Percentiles rank a stretch among this genome's conserved stretches.
Conservation (phyloP, 37 sponge, comb jelly and placozoan species). For the Tethya wilhelma region DNA sequence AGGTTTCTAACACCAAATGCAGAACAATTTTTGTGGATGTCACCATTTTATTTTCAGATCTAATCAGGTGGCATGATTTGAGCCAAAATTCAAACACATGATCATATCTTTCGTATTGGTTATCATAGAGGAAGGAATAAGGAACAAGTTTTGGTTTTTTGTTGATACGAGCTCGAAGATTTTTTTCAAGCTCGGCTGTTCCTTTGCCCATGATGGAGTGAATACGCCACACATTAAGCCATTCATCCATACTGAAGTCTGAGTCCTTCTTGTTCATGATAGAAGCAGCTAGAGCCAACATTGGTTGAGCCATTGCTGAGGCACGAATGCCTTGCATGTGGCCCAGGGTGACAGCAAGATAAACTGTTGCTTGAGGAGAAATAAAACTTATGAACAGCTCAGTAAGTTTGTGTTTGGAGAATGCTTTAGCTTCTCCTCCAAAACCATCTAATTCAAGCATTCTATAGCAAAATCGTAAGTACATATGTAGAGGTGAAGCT, state of each 20-base stretch:
- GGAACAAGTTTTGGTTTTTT: too few species aligned
- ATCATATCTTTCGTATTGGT: neutral
- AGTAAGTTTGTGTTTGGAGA: constrained; percentile 3
- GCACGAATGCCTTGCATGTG: neutral
- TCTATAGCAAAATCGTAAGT: neutral
- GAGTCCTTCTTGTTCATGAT: constrained; percentile 1
- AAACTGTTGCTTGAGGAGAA: constrained; percentile 6
- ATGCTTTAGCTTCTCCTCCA: neutral
- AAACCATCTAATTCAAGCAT: neutral
- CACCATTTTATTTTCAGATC: neutral
- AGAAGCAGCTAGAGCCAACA: neutral
- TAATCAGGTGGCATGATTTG: constrained; percentile 4
- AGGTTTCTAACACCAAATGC: neutral
- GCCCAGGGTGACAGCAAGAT: constrained; percentile 1
- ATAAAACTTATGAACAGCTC: neutral
- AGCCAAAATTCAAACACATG: constrained; percentile 22
- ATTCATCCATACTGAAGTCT: constrained; percentile 18
- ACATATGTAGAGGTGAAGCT: neutral
- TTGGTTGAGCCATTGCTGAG: neutral
- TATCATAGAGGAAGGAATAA: too few species aligned
- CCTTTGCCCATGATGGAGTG: constrained; percentile 21
- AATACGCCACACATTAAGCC: constrained; percentile 22
- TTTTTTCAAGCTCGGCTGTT: neutral
- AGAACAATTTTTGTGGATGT: constrained; percentile 12
- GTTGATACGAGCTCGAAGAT: too few species aligned